These are phyloP conservation scores for Dioctria rufipes DNA, from an alignment of 2,888 invertebrate species.

Conservation along the genomic window DNA sequence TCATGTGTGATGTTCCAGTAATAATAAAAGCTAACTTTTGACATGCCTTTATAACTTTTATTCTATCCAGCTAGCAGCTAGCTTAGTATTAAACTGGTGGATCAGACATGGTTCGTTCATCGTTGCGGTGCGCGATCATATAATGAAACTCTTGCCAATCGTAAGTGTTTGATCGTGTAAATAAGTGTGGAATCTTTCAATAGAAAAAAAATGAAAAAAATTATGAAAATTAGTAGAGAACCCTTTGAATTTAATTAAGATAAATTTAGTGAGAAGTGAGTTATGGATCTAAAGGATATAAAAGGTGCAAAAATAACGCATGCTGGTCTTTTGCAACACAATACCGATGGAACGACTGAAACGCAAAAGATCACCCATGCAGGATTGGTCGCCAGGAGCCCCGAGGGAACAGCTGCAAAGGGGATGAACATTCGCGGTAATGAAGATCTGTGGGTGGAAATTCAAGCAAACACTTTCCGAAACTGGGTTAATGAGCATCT, in stretches of 20 bases:
- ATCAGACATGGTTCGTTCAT: not conserved
- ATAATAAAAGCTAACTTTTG: constrained; percentile 6
- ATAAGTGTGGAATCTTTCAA: not conserved
- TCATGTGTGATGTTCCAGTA: constrained; percentile 31
- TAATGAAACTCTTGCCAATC: not conserved
- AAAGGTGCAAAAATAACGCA: constrained; percentile 75
- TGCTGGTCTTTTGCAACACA: constrained; percentile 75
- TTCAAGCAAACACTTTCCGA: constrained; percentile 95
- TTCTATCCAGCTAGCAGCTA: constrained; percentile 26
- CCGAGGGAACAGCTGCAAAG: constrained; percentile 94
- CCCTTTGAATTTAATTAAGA: constrained; percentile 15
- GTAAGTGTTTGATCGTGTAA: constrained; percentile 11
- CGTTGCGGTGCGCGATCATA: constrained; percentile 22
- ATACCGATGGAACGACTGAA: constrained; percentile 75
- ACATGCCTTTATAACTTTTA: constrained; percentile 39
- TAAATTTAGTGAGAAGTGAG: constrained; percentile 48
- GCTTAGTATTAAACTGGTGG: constrained; percentile 32
- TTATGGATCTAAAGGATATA: constrained; percentile 71
- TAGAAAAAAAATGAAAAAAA: constrained; percentile 33
- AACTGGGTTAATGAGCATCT: constrained; percentile 98
- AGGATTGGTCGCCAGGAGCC: constrained; percentile 90
- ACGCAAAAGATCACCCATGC: constrained; percentile 78
- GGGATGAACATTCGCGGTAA: constrained; percentile 96
- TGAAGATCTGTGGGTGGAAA: constrained; percentile 96
- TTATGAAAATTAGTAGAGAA: constrained; percentile 9